A percentile compares a stretch with the other conserved stretches of the same genome.
These are phyloP conservation scores for Anoura caudifer DNA, from an alignment of 2,113 vertebrate species.

Conservation along the genomic window DNA sequence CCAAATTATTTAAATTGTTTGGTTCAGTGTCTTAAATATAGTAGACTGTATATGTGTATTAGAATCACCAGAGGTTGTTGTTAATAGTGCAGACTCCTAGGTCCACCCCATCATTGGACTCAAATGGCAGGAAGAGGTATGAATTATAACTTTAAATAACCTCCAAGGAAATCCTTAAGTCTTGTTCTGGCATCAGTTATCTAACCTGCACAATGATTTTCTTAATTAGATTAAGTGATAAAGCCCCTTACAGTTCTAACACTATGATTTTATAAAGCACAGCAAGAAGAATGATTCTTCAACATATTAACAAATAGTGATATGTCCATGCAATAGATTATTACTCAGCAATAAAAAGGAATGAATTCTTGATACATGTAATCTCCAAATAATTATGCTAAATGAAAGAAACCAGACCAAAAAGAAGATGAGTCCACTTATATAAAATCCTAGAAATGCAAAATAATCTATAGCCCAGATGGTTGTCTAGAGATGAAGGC, in stretches of 20 bases:
- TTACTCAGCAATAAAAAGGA: background rate
- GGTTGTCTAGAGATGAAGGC: background rate
- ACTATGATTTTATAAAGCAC: background rate
- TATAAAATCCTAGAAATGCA: background rate
- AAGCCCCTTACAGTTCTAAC: background rate
- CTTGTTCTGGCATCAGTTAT: background rate
- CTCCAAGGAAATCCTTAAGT: background rate
- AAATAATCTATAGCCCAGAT: background rate
- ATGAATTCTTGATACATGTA: background rate
- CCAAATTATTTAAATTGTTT: background rate
- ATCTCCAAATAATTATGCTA: background rate
- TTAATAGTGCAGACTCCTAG: background rate
- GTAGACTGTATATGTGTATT: background rate
- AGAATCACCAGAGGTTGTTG: background rate
- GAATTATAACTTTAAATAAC: background rate
- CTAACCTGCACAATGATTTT: background rate
- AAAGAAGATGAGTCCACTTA: background rate
- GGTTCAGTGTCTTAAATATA: background rate
- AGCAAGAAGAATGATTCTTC: background rate
- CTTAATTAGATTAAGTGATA: background rate
- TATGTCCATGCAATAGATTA: background rate
- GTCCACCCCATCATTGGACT: background rate
- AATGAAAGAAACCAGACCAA: background rate
- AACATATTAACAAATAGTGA: background rate
- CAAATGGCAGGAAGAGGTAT: background rate